phyloP scores from a whole-genome alignment of 2,113 vertebrate genomes.

The Leucoraja erinaceus region DNA sequence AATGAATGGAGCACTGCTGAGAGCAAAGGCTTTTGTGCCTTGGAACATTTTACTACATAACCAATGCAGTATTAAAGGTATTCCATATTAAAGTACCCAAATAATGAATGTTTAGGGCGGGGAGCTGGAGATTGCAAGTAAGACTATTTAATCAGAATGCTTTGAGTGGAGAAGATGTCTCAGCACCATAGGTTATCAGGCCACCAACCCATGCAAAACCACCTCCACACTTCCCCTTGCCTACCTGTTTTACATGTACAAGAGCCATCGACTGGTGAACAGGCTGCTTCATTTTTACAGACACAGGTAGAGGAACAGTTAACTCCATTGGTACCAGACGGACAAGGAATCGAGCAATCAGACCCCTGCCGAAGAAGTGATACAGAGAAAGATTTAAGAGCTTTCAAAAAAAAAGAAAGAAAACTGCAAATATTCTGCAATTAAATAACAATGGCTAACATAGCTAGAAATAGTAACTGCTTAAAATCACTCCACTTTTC shows the following conservation, averaged over 20 bases:
- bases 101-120: neutral
- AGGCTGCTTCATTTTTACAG: conserved; percentile 77
- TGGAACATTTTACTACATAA: too few relatives aligned
- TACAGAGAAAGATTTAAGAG: neutral
- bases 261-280: conserved; percentile 85
- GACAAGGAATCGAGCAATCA: conserved; percentile 72
- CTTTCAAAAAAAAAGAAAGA: neutral
- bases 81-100: neutral
- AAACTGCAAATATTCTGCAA: neutral
- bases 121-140: neutral
- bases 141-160: neutral
- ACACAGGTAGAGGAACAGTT: conserved; percentile 81
- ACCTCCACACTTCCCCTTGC: neutral
- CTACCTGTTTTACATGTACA: conserved; percentile 85
- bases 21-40: too few relatives aligned
- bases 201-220: neutral
- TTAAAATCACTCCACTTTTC: neutral
- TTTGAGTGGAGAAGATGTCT: neutral
- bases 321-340: conserved; percentile 66
- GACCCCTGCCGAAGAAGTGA: conserved; percentile 51
- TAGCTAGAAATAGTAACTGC: neutral
- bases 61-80: neutral
- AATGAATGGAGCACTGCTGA: too few relatives aligned
- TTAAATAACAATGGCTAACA: neutral
- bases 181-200: neutral